Percentiles rank a stretch among this genome's conserved stretches.
Conservation (phyloP, 2,888 invertebrate genomes). For the Muscina levida region DNA sequence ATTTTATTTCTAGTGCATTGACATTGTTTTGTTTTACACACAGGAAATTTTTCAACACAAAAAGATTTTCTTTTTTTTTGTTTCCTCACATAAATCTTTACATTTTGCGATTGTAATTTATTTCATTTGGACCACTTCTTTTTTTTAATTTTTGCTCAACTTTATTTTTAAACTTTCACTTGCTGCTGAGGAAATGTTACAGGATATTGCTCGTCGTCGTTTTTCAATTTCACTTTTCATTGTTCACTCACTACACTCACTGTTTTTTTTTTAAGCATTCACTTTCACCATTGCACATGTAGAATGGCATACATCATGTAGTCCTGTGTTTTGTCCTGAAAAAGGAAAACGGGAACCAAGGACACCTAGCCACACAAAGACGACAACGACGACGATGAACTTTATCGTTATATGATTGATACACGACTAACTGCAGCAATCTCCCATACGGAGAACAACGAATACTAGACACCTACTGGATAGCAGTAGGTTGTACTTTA, state of each 20-base stretch:
- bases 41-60: too few relatives aligned
- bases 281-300: slow-evolving; percentile 3
- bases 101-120: not conserved
- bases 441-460: not conserved
- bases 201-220: slow-evolving; percentile 5
- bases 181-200: not conserved
- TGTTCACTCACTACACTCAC: too few relatives aligned
- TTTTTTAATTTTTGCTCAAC: too few relatives aligned
- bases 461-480: not conserved
- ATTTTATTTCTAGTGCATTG: slow-evolving; percentile 64
- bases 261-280: too few relatives aligned
- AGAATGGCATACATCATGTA: slow-evolving; percentile 32
- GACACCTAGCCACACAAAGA: slow-evolving; percentile 11
- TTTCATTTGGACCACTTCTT: not conserved
- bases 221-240: slow-evolving; percentile 42
- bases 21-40: slow-evolving; percentile 50
- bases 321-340: slow-evolving; percentile 51
- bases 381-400: slow-evolving; percentile 1
- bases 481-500: not conserved
- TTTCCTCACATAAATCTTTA: slow-evolving; percentile 26
- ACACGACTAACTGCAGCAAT: slow-evolving; percentile 13
- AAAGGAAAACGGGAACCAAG: slow-evolving; percentile 52
- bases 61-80: not conserved
- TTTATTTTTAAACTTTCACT: slow-evolving; percentile 25
- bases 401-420: slow-evolving; percentile 41